Percentiles rank a stretch among this genome's conserved stretches.
Evolutionary conservation across 2,888 invertebrate genomes (phyloP).

Genomic region (Pollenia angustigena): DNA sequence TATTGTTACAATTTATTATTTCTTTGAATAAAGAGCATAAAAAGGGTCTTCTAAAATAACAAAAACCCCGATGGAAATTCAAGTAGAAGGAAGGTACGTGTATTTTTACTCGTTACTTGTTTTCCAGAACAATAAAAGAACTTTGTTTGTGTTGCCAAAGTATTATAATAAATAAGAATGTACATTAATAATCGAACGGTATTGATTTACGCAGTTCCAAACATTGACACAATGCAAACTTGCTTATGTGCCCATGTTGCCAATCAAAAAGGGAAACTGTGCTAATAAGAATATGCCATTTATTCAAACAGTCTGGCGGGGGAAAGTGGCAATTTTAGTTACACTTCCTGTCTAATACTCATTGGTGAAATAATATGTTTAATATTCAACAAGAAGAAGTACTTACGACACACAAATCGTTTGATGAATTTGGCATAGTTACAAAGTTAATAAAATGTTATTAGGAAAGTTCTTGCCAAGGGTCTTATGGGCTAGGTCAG

Average conservation of each 20-base stretch:
- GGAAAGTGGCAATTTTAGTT: slow-evolving; percentile 5
- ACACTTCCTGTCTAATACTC: slow-evolving; percentile 54
- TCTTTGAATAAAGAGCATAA: not conserved
- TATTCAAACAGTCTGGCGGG: slow-evolving; percentile 26
- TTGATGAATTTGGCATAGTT: slow-evolving; percentile 46
- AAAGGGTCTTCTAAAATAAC: slow-evolving; percentile 55
- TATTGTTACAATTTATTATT: slow-evolving; percentile 51
- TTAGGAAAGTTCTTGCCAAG: slow-evolving; percentile 2
- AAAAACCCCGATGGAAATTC: slow-evolving; percentile 54
- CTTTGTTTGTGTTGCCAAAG: slow-evolving; percentile 14
- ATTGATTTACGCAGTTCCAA: slow-evolving; percentile 55
- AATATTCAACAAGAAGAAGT: slow-evolving; percentile 42
- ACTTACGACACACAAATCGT: slow-evolving; percentile 37
- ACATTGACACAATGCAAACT: slow-evolving; percentile 34
- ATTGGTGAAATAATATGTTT: slow-evolving; percentile 28
- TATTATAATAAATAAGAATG: slow-evolving; percentile 48
- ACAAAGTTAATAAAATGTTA: slow-evolving; percentile 23
- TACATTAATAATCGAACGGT: slow-evolving; percentile 47
- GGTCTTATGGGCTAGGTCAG: slow-evolving; percentile 5
- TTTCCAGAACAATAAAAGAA: slow-evolving; percentile 9
- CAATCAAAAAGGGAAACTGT: not conserved
- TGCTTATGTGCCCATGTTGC: slow-evolving; percentile 19
- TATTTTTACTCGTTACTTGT: slow-evolving; percentile 3
- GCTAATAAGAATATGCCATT: slow-evolving; percentile 41
- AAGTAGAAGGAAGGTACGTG: slow-evolving; percentile 43